phyloP scores from a whole-genome alignment of 2,888 invertebrate genomes.

The Criorhina ranunculi region DNA sequence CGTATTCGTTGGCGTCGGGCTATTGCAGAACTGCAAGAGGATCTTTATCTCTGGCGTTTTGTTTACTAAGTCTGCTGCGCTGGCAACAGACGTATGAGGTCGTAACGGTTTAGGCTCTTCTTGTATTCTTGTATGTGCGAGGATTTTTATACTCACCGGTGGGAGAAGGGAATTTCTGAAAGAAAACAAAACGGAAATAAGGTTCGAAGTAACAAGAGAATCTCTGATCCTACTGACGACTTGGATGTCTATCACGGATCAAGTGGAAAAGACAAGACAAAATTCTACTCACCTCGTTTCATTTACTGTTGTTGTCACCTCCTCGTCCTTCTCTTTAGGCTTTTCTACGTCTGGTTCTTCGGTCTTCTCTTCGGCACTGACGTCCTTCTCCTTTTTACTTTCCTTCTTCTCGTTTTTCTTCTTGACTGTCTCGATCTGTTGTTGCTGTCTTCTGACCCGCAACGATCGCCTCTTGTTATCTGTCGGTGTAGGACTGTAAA shows the following conservation, averaged over 20 bases:
- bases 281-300: conserved; percentile 46
- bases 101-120: not conserved
- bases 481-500: conserved; percentile 78
- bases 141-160: conserved; percentile 33
- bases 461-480: conserved; percentile 82
- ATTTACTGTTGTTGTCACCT: conserved; percentile 54
- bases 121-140: not conserved
- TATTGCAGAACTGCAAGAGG: conserved; percentile 71
- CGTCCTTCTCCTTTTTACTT: conserved; percentile 33
- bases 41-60: conserved; percentile 78
- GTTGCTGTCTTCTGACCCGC: conserved; percentile 81
- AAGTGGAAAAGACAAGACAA: not conserved
- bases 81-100: not conserved
- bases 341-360: conserved; percentile 9
- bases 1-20: conserved; percentile 45
- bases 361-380: conserved; percentile 1
- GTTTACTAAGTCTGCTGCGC: not conserved
- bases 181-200: not conserved
- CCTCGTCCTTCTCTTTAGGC: conserved; percentile 22
- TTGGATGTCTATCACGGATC: too few relatives aligned
- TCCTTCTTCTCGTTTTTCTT: conserved; percentile 49
- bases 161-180: conserved; percentile 37
- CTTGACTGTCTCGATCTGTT: conserved; percentile 76
- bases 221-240: too few relatives aligned
- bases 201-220: too few relatives aligned